phyloP scores from a whole-genome alignment of 2,888 invertebrate genomes.

The Andrena praecox region DNA sequence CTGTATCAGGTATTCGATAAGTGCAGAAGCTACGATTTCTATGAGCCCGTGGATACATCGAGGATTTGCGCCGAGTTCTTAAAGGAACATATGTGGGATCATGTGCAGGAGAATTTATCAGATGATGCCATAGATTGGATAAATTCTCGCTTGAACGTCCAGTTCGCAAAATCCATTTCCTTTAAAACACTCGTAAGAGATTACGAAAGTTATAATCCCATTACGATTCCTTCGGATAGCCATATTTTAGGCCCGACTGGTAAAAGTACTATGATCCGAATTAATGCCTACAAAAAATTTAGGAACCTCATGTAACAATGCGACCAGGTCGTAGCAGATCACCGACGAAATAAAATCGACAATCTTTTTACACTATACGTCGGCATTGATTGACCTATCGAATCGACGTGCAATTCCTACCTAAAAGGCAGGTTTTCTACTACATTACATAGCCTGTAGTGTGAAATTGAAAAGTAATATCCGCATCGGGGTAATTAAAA shows the following conservation, averaged over 20 bases:
- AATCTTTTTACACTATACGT: conserved; percentile 1
- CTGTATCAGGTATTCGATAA: conserved; percentile 79
- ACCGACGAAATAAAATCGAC: conserved; percentile 15
- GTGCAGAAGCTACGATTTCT: conserved; percentile 78
- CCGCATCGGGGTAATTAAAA: no score
- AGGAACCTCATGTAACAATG: conserved; percentile 9
- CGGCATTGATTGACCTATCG: not conserved
- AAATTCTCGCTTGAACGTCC: conserved; percentile 56
- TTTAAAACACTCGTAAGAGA: conserved; percentile 64
- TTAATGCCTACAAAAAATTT: conserved; percentile 65
- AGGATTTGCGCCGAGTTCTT: conserved; percentile 53
- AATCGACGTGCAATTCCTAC: not conserved
- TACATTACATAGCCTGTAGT: no score
- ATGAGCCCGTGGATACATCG: conserved; percentile 77
- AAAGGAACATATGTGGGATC: conserved; percentile 34
- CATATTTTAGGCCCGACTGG: conserved; percentile 77
- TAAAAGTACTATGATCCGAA: conserved; percentile 72
- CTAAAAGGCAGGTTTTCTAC: no score
- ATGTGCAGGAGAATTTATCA: conserved; percentile 60
- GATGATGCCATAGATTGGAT: conserved; percentile 70
- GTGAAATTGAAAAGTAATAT: no score
- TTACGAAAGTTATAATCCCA: conserved; percentile 69
- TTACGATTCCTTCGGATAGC: conserved; percentile 21
- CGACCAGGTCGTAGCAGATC: not conserved
- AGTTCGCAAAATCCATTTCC: conserved; percentile 55